Conservation (phyloP, 2,888 invertebrate species). For the Acleris emargana region DNA sequence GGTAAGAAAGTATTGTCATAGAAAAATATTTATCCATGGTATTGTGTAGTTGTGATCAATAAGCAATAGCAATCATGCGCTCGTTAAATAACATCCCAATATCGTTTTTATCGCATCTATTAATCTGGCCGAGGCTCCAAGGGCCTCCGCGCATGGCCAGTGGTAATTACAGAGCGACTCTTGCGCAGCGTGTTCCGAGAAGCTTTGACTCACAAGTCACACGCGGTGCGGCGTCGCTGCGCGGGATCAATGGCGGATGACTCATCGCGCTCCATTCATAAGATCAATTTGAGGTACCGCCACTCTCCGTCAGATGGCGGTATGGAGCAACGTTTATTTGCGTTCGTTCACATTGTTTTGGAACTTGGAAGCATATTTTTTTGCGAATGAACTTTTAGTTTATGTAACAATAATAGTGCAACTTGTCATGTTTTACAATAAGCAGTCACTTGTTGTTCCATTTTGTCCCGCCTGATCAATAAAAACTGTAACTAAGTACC, state of each 20-base stretch:
- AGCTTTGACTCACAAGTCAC: conserved; percentile 27
- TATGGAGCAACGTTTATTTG: conserved; percentile 26
- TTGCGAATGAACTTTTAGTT: too few species aligned
- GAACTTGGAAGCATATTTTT: not conserved
- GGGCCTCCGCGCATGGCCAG: conserved; percentile 18
- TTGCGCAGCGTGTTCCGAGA: conserved; percentile 29
- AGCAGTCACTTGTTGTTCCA: too few species aligned
- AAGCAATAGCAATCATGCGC: too few species aligned
- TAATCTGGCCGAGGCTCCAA: not conserved
- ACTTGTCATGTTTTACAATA: too few species aligned
- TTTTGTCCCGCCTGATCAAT: too few species aligned
- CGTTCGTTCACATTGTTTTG: not conserved
- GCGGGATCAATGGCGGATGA: conserved; percentile 49
- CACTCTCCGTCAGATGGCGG: conserved; percentile 53
- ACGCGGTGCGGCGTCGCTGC: not conserved
- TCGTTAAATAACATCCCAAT: too few species aligned
- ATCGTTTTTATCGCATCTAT: not conserved
- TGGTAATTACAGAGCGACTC: conserved; percentile 26
- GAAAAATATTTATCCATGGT: too few species aligned
- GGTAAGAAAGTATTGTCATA: too few species aligned
- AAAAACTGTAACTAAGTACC: too few species aligned
- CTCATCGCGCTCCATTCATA: conserved; percentile 69
- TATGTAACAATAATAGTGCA: too few species aligned
- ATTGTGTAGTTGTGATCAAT: too few species aligned
- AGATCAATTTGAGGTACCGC: conserved; percentile 60